Evolutionary conservation across 1,140 invertebrate species (phyloP).

Genomic region (Portunus trituberculatus): DNA sequence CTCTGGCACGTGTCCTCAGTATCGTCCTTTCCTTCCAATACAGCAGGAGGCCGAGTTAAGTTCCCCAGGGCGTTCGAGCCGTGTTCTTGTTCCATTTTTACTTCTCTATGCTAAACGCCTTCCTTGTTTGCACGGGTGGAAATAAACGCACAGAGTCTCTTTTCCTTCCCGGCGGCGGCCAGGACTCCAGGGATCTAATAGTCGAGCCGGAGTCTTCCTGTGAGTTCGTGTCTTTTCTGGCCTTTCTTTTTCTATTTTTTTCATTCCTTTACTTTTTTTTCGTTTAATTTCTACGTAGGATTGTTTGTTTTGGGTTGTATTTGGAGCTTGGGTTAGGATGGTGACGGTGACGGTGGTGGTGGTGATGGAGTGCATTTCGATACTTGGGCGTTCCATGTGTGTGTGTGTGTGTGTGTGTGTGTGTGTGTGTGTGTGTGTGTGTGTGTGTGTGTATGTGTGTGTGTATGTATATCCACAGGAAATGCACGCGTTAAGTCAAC

Average conservation of each 20-base stretch:
- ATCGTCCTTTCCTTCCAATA: too few relatives aligned
- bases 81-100: background rate
- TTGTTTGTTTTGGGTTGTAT: background rate
- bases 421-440: background rate
- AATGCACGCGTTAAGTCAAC: slow-evolving; percentile 20
- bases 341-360: background rate
- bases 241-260: background rate
- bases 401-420: too few relatives aligned
- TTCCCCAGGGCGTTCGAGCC: background rate
- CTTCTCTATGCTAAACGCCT: background rate
- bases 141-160: background rate
- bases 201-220: background rate
- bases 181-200: too few relatives aligned
- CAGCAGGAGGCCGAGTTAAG: background rate
- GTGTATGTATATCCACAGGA: background rate
- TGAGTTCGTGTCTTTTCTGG: background rate
- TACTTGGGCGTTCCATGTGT: too few relatives aligned
- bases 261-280: background rate
- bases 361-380: background rate
- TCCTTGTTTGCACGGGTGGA: background rate
- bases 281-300: background rate
- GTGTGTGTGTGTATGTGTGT: slow-evolving; percentile 10
- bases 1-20: too few relatives aligned
- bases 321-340: background rate
- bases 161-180: background rate